Evolutionary conservation across 2,113 vertebrate genomes (phyloP).

Genomic region (Addax nasomaculatus): DNA sequence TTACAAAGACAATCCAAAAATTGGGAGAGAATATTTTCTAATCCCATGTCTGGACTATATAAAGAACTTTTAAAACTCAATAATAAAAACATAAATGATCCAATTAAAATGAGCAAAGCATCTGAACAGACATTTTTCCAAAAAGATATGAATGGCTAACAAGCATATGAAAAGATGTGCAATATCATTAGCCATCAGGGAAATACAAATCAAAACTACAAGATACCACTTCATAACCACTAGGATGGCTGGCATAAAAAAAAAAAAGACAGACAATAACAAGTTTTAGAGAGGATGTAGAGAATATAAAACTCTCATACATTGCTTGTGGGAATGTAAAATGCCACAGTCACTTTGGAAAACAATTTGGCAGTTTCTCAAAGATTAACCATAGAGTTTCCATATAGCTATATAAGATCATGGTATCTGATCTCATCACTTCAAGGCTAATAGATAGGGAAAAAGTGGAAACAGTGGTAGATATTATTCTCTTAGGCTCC

Average conservation of each 20-base stretch:
- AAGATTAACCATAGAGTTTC: background rate
- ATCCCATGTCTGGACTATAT: background rate
- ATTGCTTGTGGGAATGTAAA: background rate
- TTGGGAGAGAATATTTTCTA: background rate
- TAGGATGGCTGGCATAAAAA: background rate
- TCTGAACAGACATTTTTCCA: background rate
- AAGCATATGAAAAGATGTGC: background rate
- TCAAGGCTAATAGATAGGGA: background rate
- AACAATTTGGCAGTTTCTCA: background rate
- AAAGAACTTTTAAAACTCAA: conserved; percentile 3
- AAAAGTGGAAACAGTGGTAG: background rate
- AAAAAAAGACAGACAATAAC: background rate
- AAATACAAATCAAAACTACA: background rate
- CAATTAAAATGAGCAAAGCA: background rate
- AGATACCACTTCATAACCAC: background rate
- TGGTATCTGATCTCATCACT: background rate
- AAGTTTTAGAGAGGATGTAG: background rate
- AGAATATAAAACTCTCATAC: background rate
- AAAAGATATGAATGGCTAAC: background rate
- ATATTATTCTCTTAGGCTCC: background rate
- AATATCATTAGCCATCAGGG: background rate
- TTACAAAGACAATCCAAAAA: background rate
- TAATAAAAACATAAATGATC: background rate
- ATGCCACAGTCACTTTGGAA: background rate
- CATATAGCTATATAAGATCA: background rate